Conservation (phyloP, 2,113 vertebrate genomes). For the Nicator chloris region DNA sequence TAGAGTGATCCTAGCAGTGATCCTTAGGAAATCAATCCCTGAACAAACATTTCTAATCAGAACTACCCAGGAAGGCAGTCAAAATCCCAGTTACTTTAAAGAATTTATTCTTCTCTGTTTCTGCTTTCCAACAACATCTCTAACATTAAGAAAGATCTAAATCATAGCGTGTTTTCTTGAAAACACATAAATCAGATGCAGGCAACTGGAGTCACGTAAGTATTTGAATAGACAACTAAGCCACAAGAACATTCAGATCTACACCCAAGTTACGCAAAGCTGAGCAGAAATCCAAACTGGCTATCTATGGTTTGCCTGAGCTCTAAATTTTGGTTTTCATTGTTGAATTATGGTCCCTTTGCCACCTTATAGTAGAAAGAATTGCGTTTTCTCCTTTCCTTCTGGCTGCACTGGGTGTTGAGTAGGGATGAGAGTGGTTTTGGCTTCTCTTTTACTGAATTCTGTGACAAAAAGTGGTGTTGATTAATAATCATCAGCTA, state of each 20-base stretch:
- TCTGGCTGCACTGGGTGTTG: not conserved
- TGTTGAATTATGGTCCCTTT: not conserved
- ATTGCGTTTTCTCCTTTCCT: not conserved
- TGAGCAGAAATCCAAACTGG: not conserved
- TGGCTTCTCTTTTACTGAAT: not conserved
- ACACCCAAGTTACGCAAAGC: constrained; percentile 4
- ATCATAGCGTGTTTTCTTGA: not conserved
- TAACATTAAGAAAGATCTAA: not conserved
- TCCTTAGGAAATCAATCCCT: not conserved
- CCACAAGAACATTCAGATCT: constrained; percentile 13
- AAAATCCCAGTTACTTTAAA: not conserved
- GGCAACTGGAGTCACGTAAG: not conserved
- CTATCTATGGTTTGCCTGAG: not conserved
- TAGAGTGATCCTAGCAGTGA: not conserved
- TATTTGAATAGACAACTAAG: not conserved
- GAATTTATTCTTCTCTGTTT: not conserved
- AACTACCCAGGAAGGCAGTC: not conserved
- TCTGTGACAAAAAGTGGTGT: not conserved
- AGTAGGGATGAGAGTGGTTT: not conserved
- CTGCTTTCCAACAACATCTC: not conserved
- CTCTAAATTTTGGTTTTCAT: not conserved
- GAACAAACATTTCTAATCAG: not conserved
- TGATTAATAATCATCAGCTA: not conserved
- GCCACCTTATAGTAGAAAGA: not conserved
- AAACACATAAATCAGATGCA: not conserved